phyloP scores from a whole-genome alignment of 2,797 vertebrate genomes.

The Pagetopsis macropterus region DNA sequence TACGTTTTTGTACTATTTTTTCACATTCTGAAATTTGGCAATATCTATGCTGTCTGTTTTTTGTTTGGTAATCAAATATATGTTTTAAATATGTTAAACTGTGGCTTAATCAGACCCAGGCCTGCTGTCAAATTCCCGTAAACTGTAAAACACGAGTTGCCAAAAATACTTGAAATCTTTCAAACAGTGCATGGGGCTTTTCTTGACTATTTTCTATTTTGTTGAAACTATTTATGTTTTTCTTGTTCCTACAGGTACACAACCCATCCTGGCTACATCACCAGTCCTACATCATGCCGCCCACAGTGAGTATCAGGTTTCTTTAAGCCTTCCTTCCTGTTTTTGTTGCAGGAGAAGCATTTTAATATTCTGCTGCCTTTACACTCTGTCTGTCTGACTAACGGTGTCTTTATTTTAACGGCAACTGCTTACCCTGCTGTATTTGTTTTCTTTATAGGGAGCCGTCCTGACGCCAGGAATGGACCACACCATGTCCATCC shows the following conservation, averaged over 20 bases:
- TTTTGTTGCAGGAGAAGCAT: background rate
- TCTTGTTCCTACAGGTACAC: constrained; percentile 83
- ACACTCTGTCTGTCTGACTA: background rate
- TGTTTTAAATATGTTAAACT: background rate
- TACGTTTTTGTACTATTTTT: too few species aligned
- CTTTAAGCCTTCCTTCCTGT: background rate
- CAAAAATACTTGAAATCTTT: background rate
- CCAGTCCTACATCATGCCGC: constrained; percentile 95
- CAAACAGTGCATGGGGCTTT: background rate
- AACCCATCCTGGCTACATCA: constrained; percentile 94
- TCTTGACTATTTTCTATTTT: background rate
- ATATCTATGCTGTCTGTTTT: too few species aligned
- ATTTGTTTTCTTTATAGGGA: constrained; percentile 77
- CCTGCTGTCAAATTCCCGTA: background rate
- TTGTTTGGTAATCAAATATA: too few species aligned
- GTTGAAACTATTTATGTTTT: background rate
- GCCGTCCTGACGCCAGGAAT: constrained; percentile 89
- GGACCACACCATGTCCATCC: constrained; percentile 93
- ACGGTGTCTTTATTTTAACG: background rate
- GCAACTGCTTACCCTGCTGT: background rate
- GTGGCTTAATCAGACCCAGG: background rate
- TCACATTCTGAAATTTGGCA: too few species aligned
- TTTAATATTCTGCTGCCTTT: constrained; percentile 9
- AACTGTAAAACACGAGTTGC: background rate
- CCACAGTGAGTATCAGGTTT: constrained; percentile 85